A percentile compares a stretch with the other conserved stretches of the same genome.
These are phyloP conservation scores for Ptiloglossa arizonensis DNA, from an alignment of 1,140 invertebrate genomes.

Conservation along the genomic window DNA sequence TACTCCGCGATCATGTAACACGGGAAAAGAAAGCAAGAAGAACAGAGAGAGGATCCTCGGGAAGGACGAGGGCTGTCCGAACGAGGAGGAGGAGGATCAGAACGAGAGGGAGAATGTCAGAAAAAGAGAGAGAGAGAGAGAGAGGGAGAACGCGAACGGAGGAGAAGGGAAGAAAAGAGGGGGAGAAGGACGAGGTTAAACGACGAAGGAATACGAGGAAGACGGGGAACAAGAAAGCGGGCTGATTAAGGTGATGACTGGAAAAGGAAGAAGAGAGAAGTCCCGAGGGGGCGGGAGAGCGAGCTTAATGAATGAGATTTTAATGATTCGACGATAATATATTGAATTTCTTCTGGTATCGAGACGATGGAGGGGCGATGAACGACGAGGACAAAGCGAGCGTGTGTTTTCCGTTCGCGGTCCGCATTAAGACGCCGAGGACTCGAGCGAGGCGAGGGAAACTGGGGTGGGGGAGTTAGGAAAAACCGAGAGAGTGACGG, in stretches of 20 bases:
- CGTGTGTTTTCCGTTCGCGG: no score
- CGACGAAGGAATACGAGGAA: background rate
- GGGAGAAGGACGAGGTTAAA: background rate
- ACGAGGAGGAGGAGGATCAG: no score
- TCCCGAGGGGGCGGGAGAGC: background rate
- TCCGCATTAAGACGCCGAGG: background rate
- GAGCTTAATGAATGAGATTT: conserved; percentile 23
- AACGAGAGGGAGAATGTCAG: background rate
- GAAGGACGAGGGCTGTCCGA: no score
- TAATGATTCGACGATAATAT: conserved; percentile 30
- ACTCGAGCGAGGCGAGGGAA: background rate
- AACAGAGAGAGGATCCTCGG: no score
- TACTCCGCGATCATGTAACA: background rate
- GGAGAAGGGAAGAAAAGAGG: background rate
- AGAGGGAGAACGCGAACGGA: background rate
- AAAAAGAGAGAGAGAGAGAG: background rate
- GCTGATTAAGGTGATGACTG: conserved; percentile 14
- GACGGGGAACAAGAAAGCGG: background rate
- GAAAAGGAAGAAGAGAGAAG: background rate
- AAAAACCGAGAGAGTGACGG: conserved; percentile 1
- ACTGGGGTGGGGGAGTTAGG: no score
- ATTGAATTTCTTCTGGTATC: conserved; percentile 4
- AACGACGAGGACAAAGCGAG: background rate
- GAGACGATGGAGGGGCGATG: no score
- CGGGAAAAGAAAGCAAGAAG: background rate